Evolutionary conservation across 2,113 vertebrate species (phyloP).

Genomic region (Notarius lentiginosus): DNA sequence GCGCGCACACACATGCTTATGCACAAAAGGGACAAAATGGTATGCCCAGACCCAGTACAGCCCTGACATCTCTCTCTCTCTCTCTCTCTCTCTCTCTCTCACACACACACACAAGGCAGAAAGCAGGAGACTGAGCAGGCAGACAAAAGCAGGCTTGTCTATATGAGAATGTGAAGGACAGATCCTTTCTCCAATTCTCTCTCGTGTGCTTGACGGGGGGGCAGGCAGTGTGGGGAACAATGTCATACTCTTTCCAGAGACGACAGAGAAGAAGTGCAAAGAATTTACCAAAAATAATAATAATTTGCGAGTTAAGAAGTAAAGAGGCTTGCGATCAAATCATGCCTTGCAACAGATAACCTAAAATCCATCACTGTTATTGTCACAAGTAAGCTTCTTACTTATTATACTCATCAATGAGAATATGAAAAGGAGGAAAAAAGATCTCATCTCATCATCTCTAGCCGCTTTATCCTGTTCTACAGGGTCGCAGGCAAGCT

Average conservation of each 20-base stretch:
- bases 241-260: slow-evolving; percentile 65
- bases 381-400: background rate
- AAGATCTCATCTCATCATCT: too few species aligned
- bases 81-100: slow-evolving; percentile 11
- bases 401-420: background rate
- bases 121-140: slow-evolving; percentile 51
- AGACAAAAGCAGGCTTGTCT: slow-evolving; percentile 72
- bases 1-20: background rate
- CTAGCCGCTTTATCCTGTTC: too few species aligned
- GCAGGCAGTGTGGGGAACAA: slow-evolving; percentile 58
- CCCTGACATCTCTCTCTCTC: slow-evolving; percentile 8
- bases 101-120: slow-evolving; percentile 48
- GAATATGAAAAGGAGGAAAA: slow-evolving; percentile 2
- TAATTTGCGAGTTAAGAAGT: background rate
- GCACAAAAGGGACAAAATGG: slow-evolving; percentile 16
- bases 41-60: background rate
- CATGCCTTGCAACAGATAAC: background rate
- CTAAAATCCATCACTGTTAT: background rate
- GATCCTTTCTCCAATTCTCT: slow-evolving; percentile 60
- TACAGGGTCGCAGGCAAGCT: too few species aligned
- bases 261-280: background rate
- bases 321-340: background rate
- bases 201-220: slow-evolving; percentile 10
- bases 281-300: background rate
- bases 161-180: slow-evolving; percentile 72